phyloP scores from a whole-genome alignment of 2,797 vertebrate species.

The Eleutherodactylus coqui region DNA sequence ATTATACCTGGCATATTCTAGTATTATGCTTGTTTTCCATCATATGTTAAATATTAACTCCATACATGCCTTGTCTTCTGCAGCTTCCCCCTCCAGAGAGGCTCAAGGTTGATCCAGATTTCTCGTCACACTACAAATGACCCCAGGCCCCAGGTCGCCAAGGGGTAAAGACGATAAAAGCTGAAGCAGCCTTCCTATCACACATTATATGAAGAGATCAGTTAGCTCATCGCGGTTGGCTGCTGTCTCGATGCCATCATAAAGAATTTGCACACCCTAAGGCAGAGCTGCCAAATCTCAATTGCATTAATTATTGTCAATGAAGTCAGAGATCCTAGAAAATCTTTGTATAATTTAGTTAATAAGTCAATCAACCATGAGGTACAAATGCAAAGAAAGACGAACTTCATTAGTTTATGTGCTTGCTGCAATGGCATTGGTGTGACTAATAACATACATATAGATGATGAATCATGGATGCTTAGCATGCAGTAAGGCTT shows the following conservation, averaged over 20 bases:
- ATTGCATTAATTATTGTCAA: constrained; percentile 61
- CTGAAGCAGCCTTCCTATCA: constrained; percentile 36
- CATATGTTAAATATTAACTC: constrained; percentile 17
- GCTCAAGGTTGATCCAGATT: constrained; percentile 51
- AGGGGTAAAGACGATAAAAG: constrained; percentile 54
- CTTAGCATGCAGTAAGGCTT: constrained; percentile 8
- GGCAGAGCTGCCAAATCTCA: constrained; percentile 62
- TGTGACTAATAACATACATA: constrained; percentile 43
- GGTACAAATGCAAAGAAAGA: constrained; percentile 67
- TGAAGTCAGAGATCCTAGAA: constrained; percentile 64
- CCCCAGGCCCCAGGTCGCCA: constrained; percentile 45
- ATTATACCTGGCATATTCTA: neutral
- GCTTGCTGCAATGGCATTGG: constrained; percentile 51
- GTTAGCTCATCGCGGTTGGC: constrained; percentile 48
- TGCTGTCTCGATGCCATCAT: constrained; percentile 61
- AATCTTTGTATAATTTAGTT: constrained; percentile 73
- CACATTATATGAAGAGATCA: constrained; percentile 48
- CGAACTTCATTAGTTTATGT: constrained; percentile 65
- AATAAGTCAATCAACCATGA: constrained; percentile 67
- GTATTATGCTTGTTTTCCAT: neutral
- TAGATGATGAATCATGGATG: constrained; percentile 38
- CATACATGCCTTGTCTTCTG: constrained; percentile 5
- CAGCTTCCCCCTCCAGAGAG: constrained; percentile 17
- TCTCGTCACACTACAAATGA: constrained; percentile 54
- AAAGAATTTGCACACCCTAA: constrained; percentile 60